These are phyloP conservation scores for Oreonectes daqikongensis DNA, from an alignment of 2,797 vertebrate species.

Conservation along the genomic window DNA sequence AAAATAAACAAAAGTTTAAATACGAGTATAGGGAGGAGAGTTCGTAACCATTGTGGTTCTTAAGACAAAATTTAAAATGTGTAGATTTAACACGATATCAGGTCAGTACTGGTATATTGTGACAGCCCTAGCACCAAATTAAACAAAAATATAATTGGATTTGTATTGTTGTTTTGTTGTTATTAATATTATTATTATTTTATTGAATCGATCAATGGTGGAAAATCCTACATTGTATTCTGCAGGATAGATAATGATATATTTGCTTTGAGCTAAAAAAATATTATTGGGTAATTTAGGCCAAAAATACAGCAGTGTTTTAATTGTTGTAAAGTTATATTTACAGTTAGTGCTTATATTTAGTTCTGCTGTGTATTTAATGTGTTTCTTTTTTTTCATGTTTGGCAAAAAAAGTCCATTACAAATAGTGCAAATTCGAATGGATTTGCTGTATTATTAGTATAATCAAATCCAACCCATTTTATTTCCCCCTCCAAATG, in stretches of 20 bases:
- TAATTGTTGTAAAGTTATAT: conserved; percentile 28
- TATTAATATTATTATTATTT: background rate
- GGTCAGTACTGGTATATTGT: too few species aligned
- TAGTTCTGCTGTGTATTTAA: background rate
- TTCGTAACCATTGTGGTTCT: too few species aligned
- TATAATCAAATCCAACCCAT: background rate
- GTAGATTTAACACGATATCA: too few species aligned
- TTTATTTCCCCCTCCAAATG: background rate
- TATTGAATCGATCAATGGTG: background rate
- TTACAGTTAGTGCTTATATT: conserved; percentile 20
- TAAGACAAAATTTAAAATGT: too few species aligned
- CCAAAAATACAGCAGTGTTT: conserved; percentile 22
- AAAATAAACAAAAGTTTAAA: too few species aligned
- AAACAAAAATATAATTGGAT: background rate
- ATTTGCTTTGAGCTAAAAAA: conserved; percentile 2
- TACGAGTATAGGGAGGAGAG: too few species aligned
- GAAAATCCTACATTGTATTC: conserved; percentile 2
- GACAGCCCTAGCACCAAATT: conserved; percentile 3
- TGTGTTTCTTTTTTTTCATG: background rate
- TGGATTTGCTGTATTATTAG: conserved; percentile 5
- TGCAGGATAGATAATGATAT: background rate
- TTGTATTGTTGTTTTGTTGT: background rate
- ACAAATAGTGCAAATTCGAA: background rate
- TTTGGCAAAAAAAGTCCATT: too few species aligned
- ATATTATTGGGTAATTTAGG: background rate